A percentile compares a stretch with the other conserved stretches of the same genome.
Conservation (phyloP, 2,888 invertebrate species). For the Galerucella pusilla region DNA sequence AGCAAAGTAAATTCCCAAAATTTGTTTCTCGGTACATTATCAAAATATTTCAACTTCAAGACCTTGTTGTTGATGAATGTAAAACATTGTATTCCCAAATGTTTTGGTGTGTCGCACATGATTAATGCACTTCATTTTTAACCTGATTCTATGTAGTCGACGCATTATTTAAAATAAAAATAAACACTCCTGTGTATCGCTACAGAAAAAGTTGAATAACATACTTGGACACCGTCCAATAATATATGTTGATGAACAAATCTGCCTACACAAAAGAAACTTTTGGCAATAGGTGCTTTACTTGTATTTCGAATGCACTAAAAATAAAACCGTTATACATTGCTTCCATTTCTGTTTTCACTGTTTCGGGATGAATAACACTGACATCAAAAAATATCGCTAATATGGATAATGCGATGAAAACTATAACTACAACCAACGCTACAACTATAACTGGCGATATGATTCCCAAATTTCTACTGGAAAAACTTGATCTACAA, state of each 20-base stretch:
- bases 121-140: neutral
- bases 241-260: slow-evolving; percentile 9
- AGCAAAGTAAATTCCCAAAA: too few relatives aligned
- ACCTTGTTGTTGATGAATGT: neutral
- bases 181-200: neutral
- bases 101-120: neutral
- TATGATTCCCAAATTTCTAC: neutral
- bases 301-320: neutral
- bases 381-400: neutral
- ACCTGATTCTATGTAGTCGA: neutral
- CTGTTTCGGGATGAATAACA: neutral
- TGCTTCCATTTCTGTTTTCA: neutral
- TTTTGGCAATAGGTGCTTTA: slow-evolving; percentile 14
- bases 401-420: too few relatives aligned
- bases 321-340: neutral
- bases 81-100: neutral
- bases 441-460: too few relatives aligned
- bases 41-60: neutral
- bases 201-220: slow-evolving; percentile 12
- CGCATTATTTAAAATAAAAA: neutral
- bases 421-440: too few relatives aligned
- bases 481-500: too few relatives aligned
- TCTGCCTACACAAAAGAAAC: neutral
- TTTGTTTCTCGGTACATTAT: too few relatives aligned
- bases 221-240: slow-evolving; percentile 14